Conservation (phyloP, 37 sponge, comb jelly and placozoan species). For the Hexactinellida sp. region DNA sequence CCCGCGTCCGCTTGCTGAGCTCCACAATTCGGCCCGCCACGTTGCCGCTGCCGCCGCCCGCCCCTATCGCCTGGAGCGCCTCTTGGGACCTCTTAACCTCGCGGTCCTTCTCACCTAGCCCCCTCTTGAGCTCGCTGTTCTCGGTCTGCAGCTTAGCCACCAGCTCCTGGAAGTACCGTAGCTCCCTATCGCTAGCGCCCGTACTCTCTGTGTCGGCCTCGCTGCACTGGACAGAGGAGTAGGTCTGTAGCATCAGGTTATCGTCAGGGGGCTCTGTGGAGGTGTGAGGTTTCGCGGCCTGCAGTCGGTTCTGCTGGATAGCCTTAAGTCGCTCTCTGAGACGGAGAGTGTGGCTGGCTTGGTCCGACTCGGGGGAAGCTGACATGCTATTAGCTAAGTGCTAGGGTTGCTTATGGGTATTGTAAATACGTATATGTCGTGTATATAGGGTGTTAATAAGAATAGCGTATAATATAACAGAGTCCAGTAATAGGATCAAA, state of each 20-base stretch:
- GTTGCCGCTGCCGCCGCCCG: conserved; percentile 1
- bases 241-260: conserved; percentile 12
- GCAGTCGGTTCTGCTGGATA: background rate
- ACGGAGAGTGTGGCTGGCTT: conserved; percentile 9
- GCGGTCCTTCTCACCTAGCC: background rate
- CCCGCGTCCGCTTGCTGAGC: conserved; percentile 36
- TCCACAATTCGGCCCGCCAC: conserved; percentile 38
- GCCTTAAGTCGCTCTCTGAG: background rate
- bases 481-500: no score
- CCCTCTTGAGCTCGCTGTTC: background rate
- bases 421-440: no score
- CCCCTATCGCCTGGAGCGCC: background rate
- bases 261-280: background rate
- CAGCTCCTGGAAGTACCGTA: background rate
- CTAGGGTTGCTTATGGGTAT: background rate
- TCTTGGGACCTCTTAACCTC: background rate
- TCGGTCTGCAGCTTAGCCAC: background rate
- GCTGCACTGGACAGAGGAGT: background rate
- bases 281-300: background rate
- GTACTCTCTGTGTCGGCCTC: background rate
- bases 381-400: background rate
- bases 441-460: no score
- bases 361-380: background rate
- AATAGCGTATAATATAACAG: no score
- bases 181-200: background rate